phyloP scores from a whole-genome alignment of 1,140 invertebrate species.

The Rhynchophorus ferrugineus region DNA sequence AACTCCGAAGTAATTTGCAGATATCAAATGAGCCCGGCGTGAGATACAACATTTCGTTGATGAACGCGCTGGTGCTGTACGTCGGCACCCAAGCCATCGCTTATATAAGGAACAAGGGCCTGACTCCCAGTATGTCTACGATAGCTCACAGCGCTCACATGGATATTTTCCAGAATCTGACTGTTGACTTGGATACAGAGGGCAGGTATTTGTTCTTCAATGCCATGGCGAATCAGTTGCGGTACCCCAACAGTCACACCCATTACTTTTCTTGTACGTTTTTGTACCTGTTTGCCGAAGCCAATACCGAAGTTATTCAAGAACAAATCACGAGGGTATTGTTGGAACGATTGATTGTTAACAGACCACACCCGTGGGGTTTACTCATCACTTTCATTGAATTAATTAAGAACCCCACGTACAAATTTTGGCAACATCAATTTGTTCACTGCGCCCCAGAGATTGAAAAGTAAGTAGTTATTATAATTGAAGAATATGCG shows the following conservation, averaged over 20 bases:
- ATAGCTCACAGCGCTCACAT: constrained; percentile 96
- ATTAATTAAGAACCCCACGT: constrained; percentile 96
- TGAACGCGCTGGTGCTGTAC: constrained; percentile 96
- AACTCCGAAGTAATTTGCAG: constrained; percentile 84
- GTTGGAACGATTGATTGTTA: constrained; percentile 93
- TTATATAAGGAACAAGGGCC: constrained; percentile 76
- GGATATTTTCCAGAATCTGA: constrained; percentile 99
- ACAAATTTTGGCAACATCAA: constrained; percentile 98
- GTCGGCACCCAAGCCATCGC: constrained; percentile 94
- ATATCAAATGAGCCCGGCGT: constrained; percentile 78
- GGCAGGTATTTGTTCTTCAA: constrained; percentile 95
- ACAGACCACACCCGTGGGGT: constrained; percentile 98
- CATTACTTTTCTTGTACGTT: constrained; percentile 98
- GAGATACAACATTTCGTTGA: constrained; percentile 89
- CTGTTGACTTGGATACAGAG: constrained; percentile 95
- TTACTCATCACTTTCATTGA: constrained; percentile 98
- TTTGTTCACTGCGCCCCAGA: constrained; percentile 99
- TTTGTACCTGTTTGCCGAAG: constrained; percentile 95
- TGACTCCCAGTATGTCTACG: constrained; percentile 89
- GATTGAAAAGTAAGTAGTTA: constrained; percentile 83
- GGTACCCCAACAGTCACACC: constrained; percentile 98
- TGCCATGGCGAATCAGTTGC: constrained; percentile 94
- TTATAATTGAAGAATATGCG: no score
- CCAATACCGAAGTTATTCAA: constrained; percentile 91
- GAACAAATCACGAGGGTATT: constrained; percentile 88